phyloP scores from a whole-genome alignment of 2,113 vertebrate species.

The Ceuthmochares aereus region DNA sequence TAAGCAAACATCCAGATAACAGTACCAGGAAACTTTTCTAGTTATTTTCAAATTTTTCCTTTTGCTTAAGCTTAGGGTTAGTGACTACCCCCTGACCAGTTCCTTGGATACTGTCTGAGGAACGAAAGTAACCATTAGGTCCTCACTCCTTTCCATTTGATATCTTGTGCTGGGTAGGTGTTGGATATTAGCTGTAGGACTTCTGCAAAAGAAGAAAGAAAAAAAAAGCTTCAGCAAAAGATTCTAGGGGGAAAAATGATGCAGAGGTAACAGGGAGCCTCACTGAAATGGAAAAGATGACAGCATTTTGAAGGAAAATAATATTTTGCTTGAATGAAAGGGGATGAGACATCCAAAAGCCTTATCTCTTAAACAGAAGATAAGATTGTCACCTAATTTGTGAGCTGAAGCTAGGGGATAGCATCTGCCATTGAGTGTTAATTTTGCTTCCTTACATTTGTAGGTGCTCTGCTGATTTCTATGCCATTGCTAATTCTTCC shows the following conservation, averaged over 20 bases:
- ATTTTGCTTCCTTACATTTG: neutral
- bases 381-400: neutral
- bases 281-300: neutral
- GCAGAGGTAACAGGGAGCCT: neutral
- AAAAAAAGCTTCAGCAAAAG: too few relatives aligned
- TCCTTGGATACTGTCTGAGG: neutral
- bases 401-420: neutral
- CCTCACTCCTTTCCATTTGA: neutral
- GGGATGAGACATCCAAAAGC: neutral
- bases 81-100: neutral
- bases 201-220: neutral
- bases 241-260: too few relatives aligned
- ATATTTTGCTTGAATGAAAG: neutral
- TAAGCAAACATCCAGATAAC: neutral
- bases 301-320: neutral
- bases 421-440: neutral
- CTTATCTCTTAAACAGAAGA: neutral
- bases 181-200: neutral
- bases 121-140: neutral
- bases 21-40: neutral
- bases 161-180: neutral
- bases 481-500: neutral
- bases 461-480: neutral
- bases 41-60: neutral
- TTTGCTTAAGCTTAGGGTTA: neutral